Base-by-base conservation (phyloP, 2,888 invertebrate genomes). In the Zaprionus bogoriensis region DNA sequence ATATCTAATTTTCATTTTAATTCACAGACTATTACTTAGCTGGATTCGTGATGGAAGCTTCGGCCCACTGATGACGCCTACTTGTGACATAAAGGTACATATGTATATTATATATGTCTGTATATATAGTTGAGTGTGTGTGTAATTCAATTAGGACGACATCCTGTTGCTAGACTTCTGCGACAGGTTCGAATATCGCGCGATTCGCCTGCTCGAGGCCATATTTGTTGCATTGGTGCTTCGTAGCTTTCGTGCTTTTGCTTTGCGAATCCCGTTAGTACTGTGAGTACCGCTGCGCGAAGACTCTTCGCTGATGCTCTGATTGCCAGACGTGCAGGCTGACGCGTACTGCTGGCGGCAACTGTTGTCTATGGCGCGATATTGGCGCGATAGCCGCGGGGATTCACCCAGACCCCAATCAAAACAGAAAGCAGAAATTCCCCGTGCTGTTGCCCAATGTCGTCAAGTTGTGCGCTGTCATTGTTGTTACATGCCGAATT, bases 401-500 rank as follows among this genome's bases (percentile, higher is more conserved):
- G 12, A 50, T 20, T 22, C 22, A 5, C 41, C 41, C 41, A 36
- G 22, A n/a, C n/a, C 41, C 22, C 41, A 54, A 54, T 45, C 53
- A 54, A 45, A 45, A 54, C 36, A 45, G 27, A 54, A 45, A 45
- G 45, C 36, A 45, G 27, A 47, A 55, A 47, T 47, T 48, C 25
- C 28, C 28, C n/a, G 10, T 17, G 28, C 17, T 9, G 12, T 19
- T 20, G n/a, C 19, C 38, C n/a, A n/a, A n/a, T n/a, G 46, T 47
- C 14, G 28, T 42, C 38, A n/a, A 25, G 50, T 38, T 73, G 41
- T 53, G 51, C 54, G 46, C 55, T 62, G 69, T 74, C 74, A 77
- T 72, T 83, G 77, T 67, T 81, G 85, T 66, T 77, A 66, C 77
- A 78, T 72, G 77, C 57, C 73, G 87, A 86, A 79, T 86, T 79